Base-by-base conservation (phyloP, 2,888 invertebrate species). In the Helicoverpa assulta region DNA sequence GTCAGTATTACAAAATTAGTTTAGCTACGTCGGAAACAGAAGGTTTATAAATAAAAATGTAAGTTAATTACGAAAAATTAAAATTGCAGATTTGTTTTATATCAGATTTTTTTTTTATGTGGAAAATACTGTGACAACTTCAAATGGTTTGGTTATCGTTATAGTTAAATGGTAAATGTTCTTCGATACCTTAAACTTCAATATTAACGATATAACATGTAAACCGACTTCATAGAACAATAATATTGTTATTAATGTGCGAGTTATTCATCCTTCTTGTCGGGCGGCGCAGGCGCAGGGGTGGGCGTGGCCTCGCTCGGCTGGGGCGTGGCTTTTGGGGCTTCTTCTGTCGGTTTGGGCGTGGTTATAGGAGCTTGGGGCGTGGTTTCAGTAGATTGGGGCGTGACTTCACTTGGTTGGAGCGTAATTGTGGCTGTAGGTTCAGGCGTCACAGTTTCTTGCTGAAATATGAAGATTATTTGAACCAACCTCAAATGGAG, bases 241-340 rank as follows among this genome's bases (percentile, higher is more conserved):
- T 51, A 37, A 37, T 21, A 51, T 16, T 54, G 7, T 50, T 26
- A 21, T 26, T 16, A 21, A 33, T 47, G 8, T 61, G 47, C 52
- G 40, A 33, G 59, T 76, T 78, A 61, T 26, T 75, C 50, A 21
- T 37, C 29, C n/a, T 70, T 71, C 47, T 81, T 76, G 83, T 88
- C 89, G 5, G 91, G 90, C 58, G 90, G 90, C 76, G 91, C 81
- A 2, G 90, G 88, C 70, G 91, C 82, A 12, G 90, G 88, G 47
- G 87, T 78, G 0, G 88, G 88, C 21, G 67, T 40, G 8, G 51
- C 53, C 47, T 73, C 51, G 56, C 50, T 71, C 6, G 61, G 58
- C 3, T 40, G 47, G 5, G 70, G 19, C 29, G 29, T 26, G 6
- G 56, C 12, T n/a, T 53, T 21, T 0, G 37, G 51, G 0, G 10